Base-by-base conservation (phyloP, 30 jellyfish, hydroid and myxozoan genomes). In the Aurelia sp. region DNA sequence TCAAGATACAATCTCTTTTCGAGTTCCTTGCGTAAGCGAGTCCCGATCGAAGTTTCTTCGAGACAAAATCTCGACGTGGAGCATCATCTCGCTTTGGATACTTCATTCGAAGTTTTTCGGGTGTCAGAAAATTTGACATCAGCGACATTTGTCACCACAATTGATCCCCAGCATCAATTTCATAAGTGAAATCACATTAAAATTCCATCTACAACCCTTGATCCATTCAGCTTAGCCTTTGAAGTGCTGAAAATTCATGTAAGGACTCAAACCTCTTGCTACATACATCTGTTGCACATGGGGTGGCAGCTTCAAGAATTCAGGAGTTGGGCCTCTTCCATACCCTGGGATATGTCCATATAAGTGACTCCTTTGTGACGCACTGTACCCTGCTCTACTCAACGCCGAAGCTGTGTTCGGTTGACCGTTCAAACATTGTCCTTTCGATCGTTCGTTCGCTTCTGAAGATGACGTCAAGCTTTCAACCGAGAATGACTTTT, bases 401-500 rank as follows among this genome's bases (percentile, higher is more conserved):
- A 83, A 63, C 73, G 92, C 92, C 1, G 92, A 70, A 9, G 75
- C 72, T 6, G 80, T 83, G 70, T 65, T 72, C 1, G 91, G 96
- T 83, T 61, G 90, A 3, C 96, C 96, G 79, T 77, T 87, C 20
- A 78, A 67, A 47, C 90, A 76, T 24, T 87, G 96, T 58, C 96
- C 96, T 30, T 87, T 87, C 10, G 86, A 17, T 31, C 88, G 96
- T 57, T 87, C 96, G 40, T 74, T 63, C 51, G 90, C 84, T 41
- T 91, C 96, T 16, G 86, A 68, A 4, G 87, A 77, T 11, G 92
- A 75, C 66, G 98, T 91, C 19, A 91, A 72, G 68, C 98, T 91
- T 85, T 91, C 98, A 6, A 91, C 98, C 16, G 98, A 91, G 74
- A 91, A 91, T 58, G 98, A 91, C 66, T 86, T 91, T 65, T 84